Evolutionary conservation across 1,140 invertebrate genomes (phyloP), one percentile per base, ranked within the genome.

Genomic region (Chrysomallon squamiferum): DNA sequence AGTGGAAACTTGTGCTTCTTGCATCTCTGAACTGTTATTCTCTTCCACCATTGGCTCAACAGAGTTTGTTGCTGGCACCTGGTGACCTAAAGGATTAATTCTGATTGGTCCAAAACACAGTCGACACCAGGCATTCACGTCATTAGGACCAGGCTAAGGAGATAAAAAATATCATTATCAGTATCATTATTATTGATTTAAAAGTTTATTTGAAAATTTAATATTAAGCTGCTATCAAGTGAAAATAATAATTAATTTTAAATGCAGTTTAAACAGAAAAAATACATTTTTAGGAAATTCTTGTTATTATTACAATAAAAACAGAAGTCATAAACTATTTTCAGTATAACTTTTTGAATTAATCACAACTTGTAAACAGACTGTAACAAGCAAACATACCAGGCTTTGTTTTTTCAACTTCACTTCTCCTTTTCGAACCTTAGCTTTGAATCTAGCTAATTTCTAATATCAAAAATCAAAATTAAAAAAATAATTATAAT

Each of bases 71-170:
- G 66, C 59, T 63, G 65, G 7, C 15, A 59, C 33, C 3, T 22
- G 1, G 13, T 43, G 33, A 41, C 57, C 32, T 25, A 54, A 25
- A 5, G 49, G 1, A 32, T 69, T 69, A 20, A 61, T 20, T 45
- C 65, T 65, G 27, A 78, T 29, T 11, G 69, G 65, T 29, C 86
- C 86, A 78, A 86, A 87, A 69, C 86, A 86, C 11, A 87, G 62
- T 27, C 75, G 61, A 62, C 82, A 86, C 86, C 86, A 87, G 15
- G 77, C 78, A 13, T 83, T 79, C 15, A 79, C 78, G 72, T 86
- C 78, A 35, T 79, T 79, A 35, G 72, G 62, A 54, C 70, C 65
- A 22, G 84, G 84, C 82, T 84, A 62, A 43, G 66, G 54, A 29
- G 41, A 30, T 30, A 32, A 30, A 56, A n/a, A 6, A 5, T 30